Evolutionary conservation across 2,797 vertebrate species (phyloP).

Genomic region (Protonibea diacanthus): DNA sequence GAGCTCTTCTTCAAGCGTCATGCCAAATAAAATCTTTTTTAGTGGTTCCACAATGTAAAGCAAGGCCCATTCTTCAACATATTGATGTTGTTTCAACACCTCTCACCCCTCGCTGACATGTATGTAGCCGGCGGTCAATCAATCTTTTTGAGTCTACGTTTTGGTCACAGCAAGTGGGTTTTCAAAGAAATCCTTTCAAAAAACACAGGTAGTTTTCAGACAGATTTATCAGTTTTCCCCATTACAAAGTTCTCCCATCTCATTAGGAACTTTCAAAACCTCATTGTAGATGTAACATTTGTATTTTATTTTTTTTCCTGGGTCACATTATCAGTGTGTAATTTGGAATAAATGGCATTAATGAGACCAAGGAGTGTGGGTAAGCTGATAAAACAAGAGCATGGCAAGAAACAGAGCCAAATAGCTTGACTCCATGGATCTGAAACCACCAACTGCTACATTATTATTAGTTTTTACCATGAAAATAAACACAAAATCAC

Average conservation of each 20-base stretch:
- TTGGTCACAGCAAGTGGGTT: conserved; percentile 23
- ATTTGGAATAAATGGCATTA: conserved; percentile 44
- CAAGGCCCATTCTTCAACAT: conserved; percentile 11
- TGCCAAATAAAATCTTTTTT: conserved; percentile 6
- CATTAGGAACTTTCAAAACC: conserved; percentile 36
- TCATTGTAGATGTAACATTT: conserved; percentile 13
- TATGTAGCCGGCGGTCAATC: conserved; percentile 26
- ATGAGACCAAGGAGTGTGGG: conserved; percentile 47
- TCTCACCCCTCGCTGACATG: conserved; percentile 24
- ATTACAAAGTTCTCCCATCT: conserved; percentile 3
- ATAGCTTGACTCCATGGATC: conserved; percentile 16
- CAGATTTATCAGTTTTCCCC: conserved; percentile 1
- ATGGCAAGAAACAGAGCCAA: not conserved
- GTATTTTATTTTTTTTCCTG: conserved; percentile 25
- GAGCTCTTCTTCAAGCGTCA: conserved; percentile 12
- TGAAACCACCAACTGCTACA: not conserved
- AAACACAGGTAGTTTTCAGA: not conserved
- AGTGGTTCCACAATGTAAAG: conserved; percentile 4
- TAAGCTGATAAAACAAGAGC: conserved; percentile 23
- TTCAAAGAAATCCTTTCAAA: conserved; percentile 8
- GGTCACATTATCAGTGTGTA: conserved; percentile 18
- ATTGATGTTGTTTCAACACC: conserved; percentile 36
- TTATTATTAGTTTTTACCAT: not conserved
- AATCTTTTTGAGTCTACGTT: conserved; percentile 13
- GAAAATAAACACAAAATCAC: conserved; percentile 5